phyloP scores from a whole-genome alignment of 2,888 invertebrate genomes.

The Trisateles emortualis region DNA sequence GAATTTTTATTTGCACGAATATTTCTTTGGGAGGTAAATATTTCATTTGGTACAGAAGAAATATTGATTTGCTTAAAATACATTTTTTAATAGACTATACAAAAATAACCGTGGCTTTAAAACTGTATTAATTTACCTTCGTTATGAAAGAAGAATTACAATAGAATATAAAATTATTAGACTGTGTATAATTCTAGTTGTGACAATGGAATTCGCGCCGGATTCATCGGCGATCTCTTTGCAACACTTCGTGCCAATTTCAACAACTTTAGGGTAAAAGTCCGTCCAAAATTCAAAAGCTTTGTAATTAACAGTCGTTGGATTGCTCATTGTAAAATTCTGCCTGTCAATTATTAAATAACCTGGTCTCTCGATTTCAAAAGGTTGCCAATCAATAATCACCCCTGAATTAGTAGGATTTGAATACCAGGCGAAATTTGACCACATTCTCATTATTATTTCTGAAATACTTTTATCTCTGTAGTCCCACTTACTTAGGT shows the following conservation, averaged over 20 bases:
- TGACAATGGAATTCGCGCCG: constrained; percentile 59
- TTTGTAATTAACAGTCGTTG: constrained; percentile 90
- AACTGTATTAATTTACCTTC: constrained; percentile 41
- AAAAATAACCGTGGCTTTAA: constrained; percentile 74
- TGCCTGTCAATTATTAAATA: constrained; percentile 91
- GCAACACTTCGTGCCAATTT: constrained; percentile 92
- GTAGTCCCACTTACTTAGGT: constrained; percentile 90
- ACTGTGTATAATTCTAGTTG: constrained; percentile 56
- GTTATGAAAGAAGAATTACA: constrained; percentile 65
- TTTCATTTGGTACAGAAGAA: constrained; percentile 49
- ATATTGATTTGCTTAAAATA: constrained; percentile 66
- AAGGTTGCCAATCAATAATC: constrained; percentile 92
- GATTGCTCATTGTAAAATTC: constrained; percentile 92
- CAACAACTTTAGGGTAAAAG: constrained; percentile 92
- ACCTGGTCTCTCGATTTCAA: constrained; percentile 89
- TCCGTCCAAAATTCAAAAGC: constrained; percentile 94
- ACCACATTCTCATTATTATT: constrained; percentile 93
- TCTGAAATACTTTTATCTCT: constrained; percentile 93
- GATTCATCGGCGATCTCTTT: constrained; percentile 85
- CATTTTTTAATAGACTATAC: constrained; percentile 76
- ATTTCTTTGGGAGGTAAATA: constrained; percentile 56
- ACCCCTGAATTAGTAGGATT: constrained; percentile 91
- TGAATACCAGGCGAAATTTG: constrained; percentile 91
- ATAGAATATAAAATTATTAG: constrained; percentile 61
- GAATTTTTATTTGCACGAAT: constrained; percentile 55